phyloP scores from a whole-genome alignment of 2,113 vertebrate species.

The Cinclus mexicanus region DNA sequence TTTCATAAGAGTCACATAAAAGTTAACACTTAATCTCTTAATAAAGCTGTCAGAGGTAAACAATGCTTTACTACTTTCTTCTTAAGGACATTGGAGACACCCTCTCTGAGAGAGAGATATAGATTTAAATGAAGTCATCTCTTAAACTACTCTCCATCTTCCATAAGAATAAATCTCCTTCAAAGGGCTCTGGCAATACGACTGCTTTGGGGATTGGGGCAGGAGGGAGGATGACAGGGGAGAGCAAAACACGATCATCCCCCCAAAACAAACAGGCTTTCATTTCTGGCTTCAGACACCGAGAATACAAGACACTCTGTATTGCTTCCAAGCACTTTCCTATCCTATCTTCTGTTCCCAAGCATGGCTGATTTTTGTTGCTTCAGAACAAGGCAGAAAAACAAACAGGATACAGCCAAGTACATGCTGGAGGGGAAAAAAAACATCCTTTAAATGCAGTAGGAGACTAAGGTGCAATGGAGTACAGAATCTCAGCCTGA shows the following conservation, averaged over 20 bases:
- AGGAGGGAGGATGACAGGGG: neutral
- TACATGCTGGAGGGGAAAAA: neutral
- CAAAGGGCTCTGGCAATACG: neutral
- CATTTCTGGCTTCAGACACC: neutral
- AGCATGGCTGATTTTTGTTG: neutral
- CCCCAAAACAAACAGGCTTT: neutral
- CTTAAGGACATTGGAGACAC: neutral
- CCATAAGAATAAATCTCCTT: neutral
- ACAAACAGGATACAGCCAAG: neutral
- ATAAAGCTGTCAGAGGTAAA: conserved; percentile 52
- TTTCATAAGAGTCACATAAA: neutral
- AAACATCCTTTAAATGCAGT: neutral
- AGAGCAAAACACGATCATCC: neutral
- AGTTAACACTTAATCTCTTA: conserved; percentile 34
- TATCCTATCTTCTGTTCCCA: neutral
- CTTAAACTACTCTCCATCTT: conserved; percentile 3
- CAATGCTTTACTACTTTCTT: neutral
- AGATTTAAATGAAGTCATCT: conserved; percentile 6
- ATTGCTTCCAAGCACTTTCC: neutral
- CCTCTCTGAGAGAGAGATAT: neutral
- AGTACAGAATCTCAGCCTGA: neutral
- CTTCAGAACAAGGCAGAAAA: neutral
- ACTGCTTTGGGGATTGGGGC: neutral
- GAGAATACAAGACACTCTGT: neutral
- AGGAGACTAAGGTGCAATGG: neutral